Evolutionary conservation across 1,140 invertebrate genomes (phyloP), one percentile per base, ranked within the genome.

Genomic region (Geopemphigus sp.): DNA sequence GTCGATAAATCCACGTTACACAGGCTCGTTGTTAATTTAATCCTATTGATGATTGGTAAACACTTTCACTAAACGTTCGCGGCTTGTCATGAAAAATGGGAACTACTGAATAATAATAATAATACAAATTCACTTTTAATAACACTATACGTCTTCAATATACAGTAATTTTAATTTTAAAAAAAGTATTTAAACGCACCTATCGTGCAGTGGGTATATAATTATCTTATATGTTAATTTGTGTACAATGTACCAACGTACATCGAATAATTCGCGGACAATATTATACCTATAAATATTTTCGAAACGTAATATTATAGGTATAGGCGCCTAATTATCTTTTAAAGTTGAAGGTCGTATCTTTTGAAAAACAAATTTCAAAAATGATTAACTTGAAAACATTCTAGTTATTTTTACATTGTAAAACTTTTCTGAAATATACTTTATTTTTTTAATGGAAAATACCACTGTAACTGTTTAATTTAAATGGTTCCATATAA

Each of bases 401-500:
- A 70, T 70, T 70, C 24, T 53, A 70, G 24, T 53, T 70, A 11
- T 70, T 70, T 26, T 26, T 45, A 47, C 26, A 29, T 70, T 0
- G 14, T 29, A 22, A 70, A 70, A 70, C 66, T 70, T 70, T 70
- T 70, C 47, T 53, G 47, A 53, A 53, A 53, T 53, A 50, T 53
- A 53, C 47, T 53, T 70, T 70, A 53, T 53, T 70, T 53, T 50
- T 70, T 29, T 70, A 70, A 70, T 70, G 66, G 66, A 70, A 70
- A 64, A 70, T 22, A 70, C 45, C 53, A 24, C 47, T 70, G 66
- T 70, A 70, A 70, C 22, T 22, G 50, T 70, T 70, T 70, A 53
- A 70, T 53, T 70, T 70, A 70, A 70, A 70, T 53, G 66, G 66
- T 53, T 70, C 45, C 50, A 50, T 70, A 70, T 70, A 53, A 70